Conservation (phyloP, 2,888 invertebrate genomes). For the Carabus problematicus region DNA sequence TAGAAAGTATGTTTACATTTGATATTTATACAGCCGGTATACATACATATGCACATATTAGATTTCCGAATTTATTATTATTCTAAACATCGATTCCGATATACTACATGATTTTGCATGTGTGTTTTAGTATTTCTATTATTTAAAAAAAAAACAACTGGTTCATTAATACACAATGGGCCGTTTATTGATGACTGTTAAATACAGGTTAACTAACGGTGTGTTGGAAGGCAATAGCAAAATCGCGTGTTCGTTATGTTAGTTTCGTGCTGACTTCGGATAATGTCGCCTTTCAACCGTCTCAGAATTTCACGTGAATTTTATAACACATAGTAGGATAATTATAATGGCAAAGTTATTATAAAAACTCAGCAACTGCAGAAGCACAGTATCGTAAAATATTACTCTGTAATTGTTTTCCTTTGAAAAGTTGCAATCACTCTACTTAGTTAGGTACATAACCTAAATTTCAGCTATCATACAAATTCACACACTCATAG, state of each 20-base stretch:
- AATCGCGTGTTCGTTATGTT: conserved; percentile 25
- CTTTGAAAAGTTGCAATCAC: conserved; percentile 5
- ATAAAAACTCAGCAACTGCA: conserved; percentile 18
- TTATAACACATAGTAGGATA: conserved; percentile 27
- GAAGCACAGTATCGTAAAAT: conserved; percentile 30
- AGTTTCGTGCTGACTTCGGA: conserved; percentile 23
- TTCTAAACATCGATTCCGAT: too few species aligned
- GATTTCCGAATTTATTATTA: background rate
- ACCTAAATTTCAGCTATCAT: too few species aligned
- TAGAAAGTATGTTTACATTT: conserved; percentile 26
- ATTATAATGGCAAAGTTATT: conserved; percentile 20
- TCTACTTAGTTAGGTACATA: background rate
- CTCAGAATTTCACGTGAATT: conserved; percentile 27
- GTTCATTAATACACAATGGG: background rate
- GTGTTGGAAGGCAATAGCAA: conserved; percentile 19
- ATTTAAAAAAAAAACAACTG: background rate
- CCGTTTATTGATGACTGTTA: conserved; percentile 12
- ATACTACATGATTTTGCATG: too few species aligned
- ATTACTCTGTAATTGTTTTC: conserved; percentile 27
- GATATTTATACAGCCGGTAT: conserved; percentile 33
- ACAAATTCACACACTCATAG: too few species aligned
- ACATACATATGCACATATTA: conserved; percentile 15
- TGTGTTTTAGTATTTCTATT: background rate
- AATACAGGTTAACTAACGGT: conserved; percentile 11
- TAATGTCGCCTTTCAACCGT: conserved; percentile 37